Percentiles rank a stretch among this genome's conserved stretches.
Evolutionary conservation across 2,113 vertebrate species (phyloP).

Genomic region (Marcusenius ussheri): DNA sequence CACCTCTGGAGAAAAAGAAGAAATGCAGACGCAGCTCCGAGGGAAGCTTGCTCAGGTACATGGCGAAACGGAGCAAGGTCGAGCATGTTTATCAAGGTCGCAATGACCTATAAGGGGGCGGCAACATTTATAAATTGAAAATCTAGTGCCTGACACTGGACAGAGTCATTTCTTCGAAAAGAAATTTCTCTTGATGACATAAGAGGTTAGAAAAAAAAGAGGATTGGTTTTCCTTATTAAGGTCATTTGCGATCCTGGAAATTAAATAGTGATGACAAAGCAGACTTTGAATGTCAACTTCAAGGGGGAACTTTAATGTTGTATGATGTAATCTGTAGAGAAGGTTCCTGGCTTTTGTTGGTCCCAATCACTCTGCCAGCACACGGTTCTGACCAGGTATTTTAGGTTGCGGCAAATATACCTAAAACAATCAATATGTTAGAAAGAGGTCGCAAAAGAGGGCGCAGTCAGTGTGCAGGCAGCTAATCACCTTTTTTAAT

Average conservation of each 20-base stretch:
- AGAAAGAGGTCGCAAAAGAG: not conserved
- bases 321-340: not conserved
- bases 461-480: not conserved
- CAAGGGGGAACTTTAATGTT: not conserved
- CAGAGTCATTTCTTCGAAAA: not conserved
- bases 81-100: not conserved
- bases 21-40: constrained; percentile 68
- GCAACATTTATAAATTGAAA: not conserved
- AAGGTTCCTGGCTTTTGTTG: constrained; percentile 2
- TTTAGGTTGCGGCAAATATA: not conserved
- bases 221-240: not conserved
- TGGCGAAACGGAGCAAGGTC: constrained; percentile 8
- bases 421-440: not conserved
- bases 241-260: not conserved
- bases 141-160: not conserved
- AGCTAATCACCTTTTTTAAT: not conserved
- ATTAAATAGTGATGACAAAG: constrained; percentile 2
- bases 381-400: not conserved
- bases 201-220: not conserved
- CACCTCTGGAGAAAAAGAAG: constrained; percentile 52
- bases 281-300: not conserved
- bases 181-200: not conserved
- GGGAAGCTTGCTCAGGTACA: constrained; percentile 66
- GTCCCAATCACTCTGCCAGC: not conserved
- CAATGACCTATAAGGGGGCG: not conserved